Evolutionary conservation across 2,113 vertebrate genomes (phyloP), one percentile per base, ranked within the genome.

Genomic region (Prunella himalayana): DNA sequence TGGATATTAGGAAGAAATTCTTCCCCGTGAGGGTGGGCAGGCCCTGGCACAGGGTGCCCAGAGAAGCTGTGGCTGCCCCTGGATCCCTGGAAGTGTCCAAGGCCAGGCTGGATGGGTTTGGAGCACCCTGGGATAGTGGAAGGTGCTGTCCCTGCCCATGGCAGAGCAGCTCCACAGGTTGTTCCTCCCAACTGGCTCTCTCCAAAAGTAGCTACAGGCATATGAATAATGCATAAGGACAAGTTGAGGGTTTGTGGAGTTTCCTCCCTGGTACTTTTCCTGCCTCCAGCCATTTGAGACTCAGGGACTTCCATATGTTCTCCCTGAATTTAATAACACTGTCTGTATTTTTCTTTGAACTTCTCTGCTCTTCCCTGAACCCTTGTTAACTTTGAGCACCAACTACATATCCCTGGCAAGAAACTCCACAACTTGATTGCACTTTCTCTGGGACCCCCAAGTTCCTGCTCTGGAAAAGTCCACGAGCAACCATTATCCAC

Each of bases 281-380:
- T 91, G 82, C 65, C 87, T 94, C 79, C 85, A 93, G 31, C 75
- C 79, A 82, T 90, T 39, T 56, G 92, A 84, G 57, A 39, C 59
- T 57, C 50, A 41, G 85, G 33, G 82, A 73, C 45, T 90, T 93
- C 50, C 30, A 53, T 33, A 15, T 7, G 15, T 65, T 76, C 71
- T 93, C 75, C 44, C 0, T 59, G 50, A 69, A 63, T 94, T 92
- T 95, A 73, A 57, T 80, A 90, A 76, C 49, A 57, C 45, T 45
- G 63, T 23, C 45, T 65, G 47, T n/a, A 33, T 80, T 93, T 82
- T 77, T 18, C 63, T 88, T 92, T 92, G 42, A 88, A 70, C 23
- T 79, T 25, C 31, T 49, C 35, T 69, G 30, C 37, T 87, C 63
- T 91, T 87, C 23, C 51, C 45, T 93, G 66, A 88, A 69, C 70